Evolutionary conservation across 2,888 invertebrate species (phyloP), one percentile per base, ranked within the genome.

Genomic region (Gnatocerus cornutus): DNA sequence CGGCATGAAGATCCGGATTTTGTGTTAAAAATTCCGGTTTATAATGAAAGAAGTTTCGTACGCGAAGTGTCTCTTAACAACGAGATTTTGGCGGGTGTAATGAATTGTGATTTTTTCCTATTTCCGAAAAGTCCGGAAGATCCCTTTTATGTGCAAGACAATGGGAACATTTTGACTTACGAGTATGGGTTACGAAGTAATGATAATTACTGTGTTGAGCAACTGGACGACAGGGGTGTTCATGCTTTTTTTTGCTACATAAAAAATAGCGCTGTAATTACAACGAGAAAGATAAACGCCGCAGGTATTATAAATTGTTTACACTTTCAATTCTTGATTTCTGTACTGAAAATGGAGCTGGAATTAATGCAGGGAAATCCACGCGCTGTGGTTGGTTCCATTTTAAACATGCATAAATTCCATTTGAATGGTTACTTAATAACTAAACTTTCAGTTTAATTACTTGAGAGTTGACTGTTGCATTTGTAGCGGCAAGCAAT

Each of bases 71-170:
- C 52, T 1, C 30, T 16, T 14, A 46, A 29, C 6, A 37, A 53
- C 6, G 41, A 62, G 21, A 69, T 73, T 63, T 65, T 74, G n/a
- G 65, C 73, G 21, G 77, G 76, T 21, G 45, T 68, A 0, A 68
- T 73, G 43, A 45, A 68, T 13, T 77, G 77, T 63, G 39, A 48
- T 10, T 72, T 71, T 43, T 76, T 72, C 53, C 63, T 29, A 2
- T 66, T 74, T 48, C 55, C 39, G 3, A 56, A 58, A 8, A 21
- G 50, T 43, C 46, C 65, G 1, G 45, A 52, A 7, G 76, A 79
- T 41, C 69, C 52, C 21, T 78, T 71, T 73, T 79, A 71, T 52
- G 30, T 78, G 8, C 80, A 80, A 69, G 73, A 71, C 55, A 74
- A 77, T 55, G 79, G 80, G 8, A 37, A 45, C 5, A 50, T 80